phyloP scores from a whole-genome alignment of 2,888 invertebrate species.

The Drosophila crucigera region DNA sequence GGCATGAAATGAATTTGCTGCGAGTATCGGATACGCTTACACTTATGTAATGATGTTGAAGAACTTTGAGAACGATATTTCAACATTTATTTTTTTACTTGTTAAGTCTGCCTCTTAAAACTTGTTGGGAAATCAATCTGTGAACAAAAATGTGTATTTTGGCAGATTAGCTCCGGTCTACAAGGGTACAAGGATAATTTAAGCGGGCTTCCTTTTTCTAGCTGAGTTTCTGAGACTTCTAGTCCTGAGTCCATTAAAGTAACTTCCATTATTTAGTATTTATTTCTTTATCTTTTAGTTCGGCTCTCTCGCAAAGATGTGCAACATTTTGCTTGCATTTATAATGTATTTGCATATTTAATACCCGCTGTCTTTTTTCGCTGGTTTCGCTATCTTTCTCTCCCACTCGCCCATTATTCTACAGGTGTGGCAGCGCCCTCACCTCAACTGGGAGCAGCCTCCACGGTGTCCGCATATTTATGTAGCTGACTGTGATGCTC shows the following conservation, averaged over 20 bases:
- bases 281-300: neutral
- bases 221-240: neutral
- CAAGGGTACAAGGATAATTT: neutral
- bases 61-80: neutral
- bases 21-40: neutral
- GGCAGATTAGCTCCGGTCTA: neutral
- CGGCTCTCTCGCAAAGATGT: conserved; percentile 19
- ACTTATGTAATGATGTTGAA: neutral
- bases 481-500: conserved; percentile 15
- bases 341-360: conserved; percentile 69
- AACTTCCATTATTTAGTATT: conserved; percentile 43
- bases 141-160: no score
- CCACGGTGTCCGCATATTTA: conserved; percentile 32
- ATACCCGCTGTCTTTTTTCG: conserved; percentile 48
- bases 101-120: neutral
- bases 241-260: conserved; percentile 35
- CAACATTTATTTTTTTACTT: neutral
- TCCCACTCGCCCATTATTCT: neutral
- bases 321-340: conserved; percentile 69
- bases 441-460: neutral
- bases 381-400: conserved; percentile 9
- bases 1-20: neutral
- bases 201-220: neutral
- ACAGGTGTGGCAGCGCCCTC: conserved; percentile 25
- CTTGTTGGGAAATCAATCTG: neutral